Percentiles rank a stretch among this genome's conserved stretches.
Conservation (phyloP, 1,140 invertebrate genomes). For the Drosophila grimshawi region DNA sequence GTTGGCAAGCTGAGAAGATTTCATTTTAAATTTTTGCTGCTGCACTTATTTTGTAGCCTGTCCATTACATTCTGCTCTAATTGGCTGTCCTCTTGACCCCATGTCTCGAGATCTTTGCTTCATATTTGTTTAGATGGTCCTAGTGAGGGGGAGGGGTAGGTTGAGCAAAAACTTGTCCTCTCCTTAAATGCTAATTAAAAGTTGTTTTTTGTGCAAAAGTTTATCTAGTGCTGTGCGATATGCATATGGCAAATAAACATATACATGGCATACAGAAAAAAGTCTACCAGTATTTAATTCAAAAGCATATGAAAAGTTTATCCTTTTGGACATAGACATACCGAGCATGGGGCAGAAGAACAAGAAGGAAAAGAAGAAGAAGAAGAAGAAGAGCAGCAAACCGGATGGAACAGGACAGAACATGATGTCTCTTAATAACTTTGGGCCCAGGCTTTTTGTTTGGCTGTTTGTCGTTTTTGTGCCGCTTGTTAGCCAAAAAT, state of each 20-base stretch:
- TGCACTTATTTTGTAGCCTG: neutral
- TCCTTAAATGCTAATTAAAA: constrained; percentile 80
- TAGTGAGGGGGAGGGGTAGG: neutral
- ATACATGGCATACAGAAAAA: constrained; percentile 27
- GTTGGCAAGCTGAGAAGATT: constrained; percentile 7
- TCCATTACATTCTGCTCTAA: constrained; percentile 36
- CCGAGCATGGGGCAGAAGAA: constrained; percentile 11
- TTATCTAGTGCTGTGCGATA: constrained; percentile 48
- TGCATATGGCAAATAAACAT: constrained; percentile 72
- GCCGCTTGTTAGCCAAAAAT: constrained; percentile 52
- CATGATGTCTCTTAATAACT: constrained; percentile 81
- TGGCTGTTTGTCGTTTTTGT: constrained; percentile 72
- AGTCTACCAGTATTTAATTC: constrained; percentile 70
- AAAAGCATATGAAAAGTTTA: constrained; percentile 79
- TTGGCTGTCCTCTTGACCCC: constrained; percentile 33
- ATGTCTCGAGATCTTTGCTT: constrained; percentile 4
- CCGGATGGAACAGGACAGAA: constrained; percentile 21
- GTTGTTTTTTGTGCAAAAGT: constrained; percentile 66
- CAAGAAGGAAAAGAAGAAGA: constrained; percentile 8
- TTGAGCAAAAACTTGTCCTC: constrained; percentile 41
- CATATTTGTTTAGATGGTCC: neutral
- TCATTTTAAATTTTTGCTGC: constrained; percentile 40
- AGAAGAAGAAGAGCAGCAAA: neutral
- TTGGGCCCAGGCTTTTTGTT: constrained; percentile 74
- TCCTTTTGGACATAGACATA: constrained; percentile 44